These are phyloP conservation scores for Lithobates pipiens DNA, from an alignment of 2,797 vertebrate genomes.

Conservation along the genomic window DNA sequence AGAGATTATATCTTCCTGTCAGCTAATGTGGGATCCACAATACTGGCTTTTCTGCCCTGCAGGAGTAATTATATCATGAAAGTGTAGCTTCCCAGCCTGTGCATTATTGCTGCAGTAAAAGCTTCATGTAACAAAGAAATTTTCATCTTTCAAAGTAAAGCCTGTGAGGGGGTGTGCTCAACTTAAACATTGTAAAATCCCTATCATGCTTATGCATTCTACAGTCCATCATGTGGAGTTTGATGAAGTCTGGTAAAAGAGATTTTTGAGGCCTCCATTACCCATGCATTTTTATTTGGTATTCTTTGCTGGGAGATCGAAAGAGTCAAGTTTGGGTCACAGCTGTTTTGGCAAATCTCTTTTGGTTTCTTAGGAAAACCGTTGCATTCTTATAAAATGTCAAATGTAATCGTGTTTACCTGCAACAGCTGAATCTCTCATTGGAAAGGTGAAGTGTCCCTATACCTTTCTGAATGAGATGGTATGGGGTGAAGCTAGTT, in stretches of 20 bases:
- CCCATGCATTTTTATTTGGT: not conserved
- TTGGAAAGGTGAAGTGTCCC: no score
- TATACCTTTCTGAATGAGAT: no score
- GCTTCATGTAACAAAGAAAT: constrained; percentile 14
- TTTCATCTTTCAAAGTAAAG: constrained; percentile 7
- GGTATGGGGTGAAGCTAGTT: no score
- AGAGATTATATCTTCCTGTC: not conserved
- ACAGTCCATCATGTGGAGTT: not conserved
- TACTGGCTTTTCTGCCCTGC: not conserved
- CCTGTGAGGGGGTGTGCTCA: not conserved
- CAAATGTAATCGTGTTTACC: no score
- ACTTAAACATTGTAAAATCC: constrained; percentile 1
- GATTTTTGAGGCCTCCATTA: not conserved
- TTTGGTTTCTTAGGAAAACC: no score
- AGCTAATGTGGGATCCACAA: not conserved
- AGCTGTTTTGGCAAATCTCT: no score
- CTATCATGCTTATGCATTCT: not conserved
- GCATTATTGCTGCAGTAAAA: constrained; percentile 48
- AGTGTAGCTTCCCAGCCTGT: constrained; percentile 5
- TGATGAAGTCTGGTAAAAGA: constrained; percentile 1
- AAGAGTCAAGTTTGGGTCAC: no score
- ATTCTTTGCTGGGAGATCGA: no score
- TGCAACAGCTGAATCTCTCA: no score
- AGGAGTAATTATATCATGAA: constrained; percentile 41
- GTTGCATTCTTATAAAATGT: no score